A percentile compares a stretch with the other conserved stretches of the same genome.
Conservation (phyloP, 2,888 invertebrate species). For the Acleris literana region DNA sequence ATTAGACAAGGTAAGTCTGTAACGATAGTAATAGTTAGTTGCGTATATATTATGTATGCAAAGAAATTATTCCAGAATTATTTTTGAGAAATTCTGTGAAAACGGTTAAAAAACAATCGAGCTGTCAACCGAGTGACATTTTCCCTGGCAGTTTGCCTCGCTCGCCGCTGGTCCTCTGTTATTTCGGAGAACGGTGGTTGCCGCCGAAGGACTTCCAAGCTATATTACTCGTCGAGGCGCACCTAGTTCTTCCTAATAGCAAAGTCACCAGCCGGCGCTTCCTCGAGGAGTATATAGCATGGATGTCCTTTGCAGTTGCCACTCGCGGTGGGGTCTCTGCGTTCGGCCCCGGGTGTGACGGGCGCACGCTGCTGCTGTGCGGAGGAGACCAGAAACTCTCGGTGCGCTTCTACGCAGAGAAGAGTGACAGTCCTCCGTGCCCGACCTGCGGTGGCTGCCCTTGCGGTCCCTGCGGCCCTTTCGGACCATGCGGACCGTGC, state of each 20-base stretch:
- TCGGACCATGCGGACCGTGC: slow-evolving; percentile 46
- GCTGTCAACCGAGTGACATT: slow-evolving; percentile 2
- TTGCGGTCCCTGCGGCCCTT: slow-evolving; percentile 41
- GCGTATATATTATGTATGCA: too few relatives aligned
- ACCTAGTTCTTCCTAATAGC: slow-evolving; percentile 72
- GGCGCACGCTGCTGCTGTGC: slow-evolving; percentile 49
- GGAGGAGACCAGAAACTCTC: slow-evolving; percentile 55
- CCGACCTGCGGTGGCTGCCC: slow-evolving; percentile 44
- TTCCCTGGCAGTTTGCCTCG: background rate
- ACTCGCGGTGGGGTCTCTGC: slow-evolving; percentile 41
- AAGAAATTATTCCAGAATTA: too few relatives aligned
- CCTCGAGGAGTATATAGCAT: slow-evolving; percentile 70
- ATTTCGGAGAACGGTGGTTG: slow-evolving; percentile 75
- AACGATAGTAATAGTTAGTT: background rate
- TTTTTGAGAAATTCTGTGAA: too few relatives aligned
- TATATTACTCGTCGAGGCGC: slow-evolving; percentile 71
- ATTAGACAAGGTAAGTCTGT: too few relatives aligned
- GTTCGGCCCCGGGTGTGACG: slow-evolving; percentile 43
- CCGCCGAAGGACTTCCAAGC: slow-evolving; percentile 64
- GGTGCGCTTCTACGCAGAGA: slow-evolving; percentile 52
- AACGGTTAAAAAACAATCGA: too few relatives aligned
- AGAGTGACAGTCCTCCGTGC: slow-evolving; percentile 43
- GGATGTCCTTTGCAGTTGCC: slow-evolving; percentile 73
- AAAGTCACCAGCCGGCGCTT: slow-evolving; percentile 58
- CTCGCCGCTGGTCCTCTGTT: slow-evolving; percentile 62